A percentile compares a stretch with the other conserved stretches of the same genome.
These are phyloP conservation scores for Capreolus pygargus DNA, from an alignment of 2,113 vertebrate genomes.

Conservation along the genomic window DNA sequence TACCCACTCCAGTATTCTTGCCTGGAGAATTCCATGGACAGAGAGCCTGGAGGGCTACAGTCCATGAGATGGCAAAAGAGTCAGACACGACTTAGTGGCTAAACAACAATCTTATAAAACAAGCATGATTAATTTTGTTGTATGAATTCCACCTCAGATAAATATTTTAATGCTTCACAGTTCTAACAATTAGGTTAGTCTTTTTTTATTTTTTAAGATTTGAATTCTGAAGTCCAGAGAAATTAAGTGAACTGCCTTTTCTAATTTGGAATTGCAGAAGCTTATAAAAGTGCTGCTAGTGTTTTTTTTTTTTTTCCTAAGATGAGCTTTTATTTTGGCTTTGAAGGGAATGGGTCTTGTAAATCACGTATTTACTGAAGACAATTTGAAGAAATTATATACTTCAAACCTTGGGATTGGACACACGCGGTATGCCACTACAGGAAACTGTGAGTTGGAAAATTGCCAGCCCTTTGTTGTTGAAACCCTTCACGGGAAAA, in stretches of 20 bases:
- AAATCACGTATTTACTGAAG: constrained; percentile 90
- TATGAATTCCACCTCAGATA: background rate
- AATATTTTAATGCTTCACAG: background rate
- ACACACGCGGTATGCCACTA: constrained; percentile 96
- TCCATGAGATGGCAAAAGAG: background rate
- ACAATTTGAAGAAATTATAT: constrained; percentile 92
- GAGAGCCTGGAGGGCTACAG: background rate
- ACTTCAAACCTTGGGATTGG: constrained; percentile 95
- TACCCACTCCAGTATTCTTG: background rate
- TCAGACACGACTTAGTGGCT: background rate
- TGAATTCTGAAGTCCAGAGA: background rate
- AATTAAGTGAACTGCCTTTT: background rate
- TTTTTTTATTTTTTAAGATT: background rate
- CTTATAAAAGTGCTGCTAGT: background rate
- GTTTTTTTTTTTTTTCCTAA: constrained; percentile 23
- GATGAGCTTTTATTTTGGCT: constrained; percentile 49
- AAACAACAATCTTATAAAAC: background rate
- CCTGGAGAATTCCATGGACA: background rate
- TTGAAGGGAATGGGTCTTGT: constrained; percentile 96
- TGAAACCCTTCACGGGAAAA: constrained; percentile 96
- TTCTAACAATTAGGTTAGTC: background rate
- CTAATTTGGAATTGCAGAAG: background rate
- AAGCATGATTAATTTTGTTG: background rate
- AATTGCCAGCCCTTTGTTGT: constrained; percentile 99
- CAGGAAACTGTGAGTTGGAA: constrained; percentile 94